phyloP scores from a whole-genome alignment of 2,888 invertebrate species.

The Pachydiplax longipennis region DNA sequence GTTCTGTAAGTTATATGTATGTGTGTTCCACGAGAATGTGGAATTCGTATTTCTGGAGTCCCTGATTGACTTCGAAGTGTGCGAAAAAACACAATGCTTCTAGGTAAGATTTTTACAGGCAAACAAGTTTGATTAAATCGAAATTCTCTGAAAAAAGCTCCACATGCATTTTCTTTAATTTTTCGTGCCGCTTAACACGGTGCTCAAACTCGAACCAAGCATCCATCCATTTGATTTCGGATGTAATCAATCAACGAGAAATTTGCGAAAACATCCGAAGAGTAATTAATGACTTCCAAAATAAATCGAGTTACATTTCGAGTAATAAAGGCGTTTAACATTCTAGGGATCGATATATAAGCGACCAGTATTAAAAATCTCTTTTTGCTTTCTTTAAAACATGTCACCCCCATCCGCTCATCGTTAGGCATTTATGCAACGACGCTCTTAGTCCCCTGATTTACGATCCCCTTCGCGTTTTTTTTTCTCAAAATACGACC shows the following conservation, averaged over 20 bases:
- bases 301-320: background rate
- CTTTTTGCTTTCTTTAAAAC: background rate
- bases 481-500: constrained; percentile 12
- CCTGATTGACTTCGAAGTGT: too few species aligned
- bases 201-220: too few species aligned
- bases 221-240: too few species aligned
- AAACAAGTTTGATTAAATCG: too few species aligned
- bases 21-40: too few species aligned
- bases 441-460: background rate
- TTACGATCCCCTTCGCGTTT: constrained; percentile 23
- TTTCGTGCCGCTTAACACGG: too few species aligned
- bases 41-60: too few species aligned
- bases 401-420: background rate
- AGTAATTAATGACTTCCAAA: background rate
- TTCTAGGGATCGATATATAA: background rate
- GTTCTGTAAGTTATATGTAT: too few species aligned
- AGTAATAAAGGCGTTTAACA: background rate
- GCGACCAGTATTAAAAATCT: background rate
- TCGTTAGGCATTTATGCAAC: constrained; percentile 26
- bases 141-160: too few species aligned
- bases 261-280: background rate
- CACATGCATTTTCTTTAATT: too few species aligned
- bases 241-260: background rate
- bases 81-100: too few species aligned
- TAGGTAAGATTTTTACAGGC: too few species aligned